Percentiles rank a stretch among this genome's conserved stretches.
phyloP scores from a whole-genome alignment of 2,888 invertebrate species.

The Linnaemya tessellans region DNA sequence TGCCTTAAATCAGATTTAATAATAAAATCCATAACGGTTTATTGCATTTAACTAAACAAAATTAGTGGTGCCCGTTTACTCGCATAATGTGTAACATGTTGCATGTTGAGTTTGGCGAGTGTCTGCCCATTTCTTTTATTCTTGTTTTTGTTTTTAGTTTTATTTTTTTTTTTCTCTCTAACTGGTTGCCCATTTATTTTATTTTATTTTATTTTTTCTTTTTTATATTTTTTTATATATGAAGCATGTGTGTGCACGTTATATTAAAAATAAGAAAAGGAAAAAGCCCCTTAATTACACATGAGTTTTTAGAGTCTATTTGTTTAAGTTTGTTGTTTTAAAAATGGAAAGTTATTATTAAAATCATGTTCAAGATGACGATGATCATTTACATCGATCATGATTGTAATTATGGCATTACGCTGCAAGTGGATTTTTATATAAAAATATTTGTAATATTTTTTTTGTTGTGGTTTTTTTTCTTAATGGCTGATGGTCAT shows the following conservation, averaged over 20 bases:
- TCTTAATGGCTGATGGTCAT: slow-evolving; percentile 48
- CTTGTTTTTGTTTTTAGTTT: not conserved
- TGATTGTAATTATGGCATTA: slow-evolving; percentile 54
- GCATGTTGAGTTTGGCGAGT: slow-evolving; percentile 45
- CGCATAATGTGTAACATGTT: slow-evolving; percentile 46
- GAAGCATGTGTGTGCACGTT: no score
- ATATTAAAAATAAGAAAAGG: not conserved
- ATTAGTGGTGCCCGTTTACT: slow-evolving; percentile 16
- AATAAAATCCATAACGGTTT: slow-evolving; percentile 61
- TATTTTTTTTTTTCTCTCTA: not conserved
- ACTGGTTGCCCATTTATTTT: slow-evolving; percentile 1
- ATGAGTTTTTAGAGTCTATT: slow-evolving; percentile 53
- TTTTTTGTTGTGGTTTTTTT: slow-evolving; percentile 18
- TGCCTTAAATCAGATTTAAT: slow-evolving; percentile 30
- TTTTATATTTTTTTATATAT: not conserved
- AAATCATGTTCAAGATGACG: slow-evolving; percentile 65
- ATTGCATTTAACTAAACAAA: slow-evolving; percentile 46
- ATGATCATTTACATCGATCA: slow-evolving; percentile 61
- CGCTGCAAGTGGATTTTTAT: slow-evolving; percentile 20
- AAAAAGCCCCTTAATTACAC: slow-evolving; percentile 55
- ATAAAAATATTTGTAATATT: not conserved
- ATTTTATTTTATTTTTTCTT: slow-evolving; percentile 13
- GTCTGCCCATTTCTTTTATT: slow-evolving; percentile 38
- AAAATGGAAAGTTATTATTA: slow-evolving; percentile 67
- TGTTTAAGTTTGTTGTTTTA: slow-evolving; percentile 51